Percentiles rank a stretch among this genome's conserved stretches.
Evolutionary conservation across 2,113 vertebrate species (phyloP).

Genomic region (Tupaia chinensis): DNA sequence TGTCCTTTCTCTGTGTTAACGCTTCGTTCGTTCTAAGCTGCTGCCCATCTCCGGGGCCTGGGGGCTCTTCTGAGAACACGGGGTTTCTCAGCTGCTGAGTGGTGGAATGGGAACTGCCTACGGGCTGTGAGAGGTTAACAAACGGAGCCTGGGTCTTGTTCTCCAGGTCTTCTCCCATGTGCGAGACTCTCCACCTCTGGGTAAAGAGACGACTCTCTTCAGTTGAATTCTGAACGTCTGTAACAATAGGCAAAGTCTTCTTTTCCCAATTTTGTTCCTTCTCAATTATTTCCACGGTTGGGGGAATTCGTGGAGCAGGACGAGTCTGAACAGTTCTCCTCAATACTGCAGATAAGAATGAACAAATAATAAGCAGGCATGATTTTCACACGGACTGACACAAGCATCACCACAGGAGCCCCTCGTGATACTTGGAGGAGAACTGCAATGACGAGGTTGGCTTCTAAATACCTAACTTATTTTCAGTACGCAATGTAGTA

Average conservation of each 20-base stretch:
- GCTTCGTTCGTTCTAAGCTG: slow-evolving; percentile 56
- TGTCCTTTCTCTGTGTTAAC: slow-evolving; percentile 77
- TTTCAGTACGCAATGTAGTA: background rate
- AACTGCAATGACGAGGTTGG: background rate
- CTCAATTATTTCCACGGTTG: slow-evolving; percentile 68
- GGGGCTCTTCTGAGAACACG: slow-evolving; percentile 31
- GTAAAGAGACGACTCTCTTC: slow-evolving; percentile 78
- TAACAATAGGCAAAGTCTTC: slow-evolving; percentile 64
- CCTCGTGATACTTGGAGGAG: slow-evolving; percentile 11
- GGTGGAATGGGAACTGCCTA: slow-evolving; percentile 25
- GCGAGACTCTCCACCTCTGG: slow-evolving; percentile 72
- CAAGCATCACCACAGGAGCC: background rate
- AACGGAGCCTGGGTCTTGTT: slow-evolving; percentile 75
- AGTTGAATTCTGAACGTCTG: slow-evolving; percentile 63
- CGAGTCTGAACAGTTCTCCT: slow-evolving; percentile 75
- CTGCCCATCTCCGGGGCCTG: slow-evolving; percentile 30
- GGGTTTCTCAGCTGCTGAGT: background rate
- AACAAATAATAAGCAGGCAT: background rate
- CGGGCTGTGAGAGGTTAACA: slow-evolving; percentile 73
- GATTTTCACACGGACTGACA: background rate
- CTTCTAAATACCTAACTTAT: slow-evolving; percentile 40
- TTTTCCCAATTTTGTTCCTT: slow-evolving; percentile 81
- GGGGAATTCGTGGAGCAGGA: slow-evolving; percentile 77
- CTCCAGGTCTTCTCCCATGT: slow-evolving; percentile 74
- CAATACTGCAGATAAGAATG: slow-evolving; percentile 57